Evolutionary conservation across 2,113 vertebrate species (phyloP), one percentile per base, ranked within the genome.

Genomic region (Solenodon paradoxus): DNA sequence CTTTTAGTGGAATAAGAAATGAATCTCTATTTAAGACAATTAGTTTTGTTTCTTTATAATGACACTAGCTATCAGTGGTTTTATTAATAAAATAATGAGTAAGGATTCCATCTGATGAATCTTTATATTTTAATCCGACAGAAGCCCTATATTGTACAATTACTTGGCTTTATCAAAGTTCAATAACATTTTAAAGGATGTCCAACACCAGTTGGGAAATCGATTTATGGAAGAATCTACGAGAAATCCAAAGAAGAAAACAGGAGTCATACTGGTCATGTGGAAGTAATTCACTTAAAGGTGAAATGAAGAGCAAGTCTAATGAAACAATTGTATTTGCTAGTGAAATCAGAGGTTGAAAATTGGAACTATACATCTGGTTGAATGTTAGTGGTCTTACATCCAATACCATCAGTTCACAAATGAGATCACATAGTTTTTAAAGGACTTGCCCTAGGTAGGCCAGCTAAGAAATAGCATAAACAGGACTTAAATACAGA

Each of bases 1-100:
- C 45, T 88, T 95, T 94, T 90, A 71, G 84, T 84, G 88, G 45
- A 89, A 42, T 40, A 68, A 90, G 42, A 92, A 72, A 92, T 83
- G n/a, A 95, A 22, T 86, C 32, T 93, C 61, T 92, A 66, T 38
- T 77, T 59, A 94, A 59, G 55, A 96, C 28, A 61, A 82, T 93
- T 96, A 53, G 68, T n/a, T 94, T 78, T 92, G 53, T 69, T 94
- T 84, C 90, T 88, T 80, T 88, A 26, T 94, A 92, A 94, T 77
- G 71, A 59, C 88, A 26, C 47, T 95, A 71, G 9, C 68, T 66
- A 89, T 74, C 53, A 88, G 45, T 11, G 4, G 95, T 93, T 92
- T 93, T 79, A 89, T 63, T 95, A 77, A 86, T n/a, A n/a, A n/a
- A 82, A 64, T 88, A 88, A 83, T 63, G 35, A 93, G 57, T n/a